Percentiles rank a stretch among this genome's conserved stretches.
Conservation (phyloP, 2,797 vertebrate genomes). For the Pristis pectinata region DNA sequence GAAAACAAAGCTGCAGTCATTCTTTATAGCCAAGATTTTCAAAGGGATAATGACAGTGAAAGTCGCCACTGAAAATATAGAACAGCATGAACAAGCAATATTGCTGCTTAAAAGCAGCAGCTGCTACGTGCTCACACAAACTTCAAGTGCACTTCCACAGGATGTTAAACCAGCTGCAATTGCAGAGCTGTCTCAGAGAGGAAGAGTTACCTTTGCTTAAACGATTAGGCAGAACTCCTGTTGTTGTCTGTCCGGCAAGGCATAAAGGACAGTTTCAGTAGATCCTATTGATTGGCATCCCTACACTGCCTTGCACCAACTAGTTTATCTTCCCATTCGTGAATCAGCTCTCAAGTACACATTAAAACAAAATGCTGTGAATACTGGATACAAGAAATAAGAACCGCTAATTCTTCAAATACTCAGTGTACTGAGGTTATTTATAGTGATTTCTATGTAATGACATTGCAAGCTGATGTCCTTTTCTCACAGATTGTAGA, state of each 20-base stretch:
- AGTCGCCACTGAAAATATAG: background rate
- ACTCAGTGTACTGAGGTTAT: no score
- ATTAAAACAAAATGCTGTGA: background rate
- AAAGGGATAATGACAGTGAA: slow-evolving; percentile 1
- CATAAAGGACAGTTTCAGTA: background rate
- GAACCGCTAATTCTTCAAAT: background rate
- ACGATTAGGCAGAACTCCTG: background rate
- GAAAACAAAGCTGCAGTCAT: background rate
- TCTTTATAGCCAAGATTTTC: background rate
- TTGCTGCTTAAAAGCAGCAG: background rate
- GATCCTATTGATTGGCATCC: background rate
- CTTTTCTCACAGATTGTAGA: background rate
- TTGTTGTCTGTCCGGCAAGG: background rate
- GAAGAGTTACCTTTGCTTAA: slow-evolving; percentile 13
- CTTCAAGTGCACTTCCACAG: background rate
- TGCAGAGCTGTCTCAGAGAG: background rate
- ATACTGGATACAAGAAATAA: background rate
- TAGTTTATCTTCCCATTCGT: background rate
- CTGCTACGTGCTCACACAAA: background rate
- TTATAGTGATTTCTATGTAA: no score
- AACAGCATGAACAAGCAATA: slow-evolving; percentile 7
- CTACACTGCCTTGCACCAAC: background rate
- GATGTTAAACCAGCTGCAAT: slow-evolving; percentile 2
- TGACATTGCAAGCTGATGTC: background rate
- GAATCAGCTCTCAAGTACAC: background rate